phyloP scores from a whole-genome alignment of 2,797 vertebrate genomes.

The Rhynchotus rufescens region DNA sequence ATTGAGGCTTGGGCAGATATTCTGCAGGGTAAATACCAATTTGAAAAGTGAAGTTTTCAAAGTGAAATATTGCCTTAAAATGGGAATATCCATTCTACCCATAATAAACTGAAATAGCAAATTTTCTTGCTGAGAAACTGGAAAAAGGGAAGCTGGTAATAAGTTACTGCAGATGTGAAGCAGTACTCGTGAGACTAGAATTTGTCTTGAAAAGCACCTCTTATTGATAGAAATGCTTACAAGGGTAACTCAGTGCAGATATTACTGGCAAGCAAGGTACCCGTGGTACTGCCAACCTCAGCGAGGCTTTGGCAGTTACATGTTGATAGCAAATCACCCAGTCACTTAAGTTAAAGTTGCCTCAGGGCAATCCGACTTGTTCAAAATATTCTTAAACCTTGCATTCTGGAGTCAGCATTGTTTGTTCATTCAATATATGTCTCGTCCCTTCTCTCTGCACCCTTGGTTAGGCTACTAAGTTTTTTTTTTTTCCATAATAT shows the following conservation, averaged over 20 bases:
- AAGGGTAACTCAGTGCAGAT: constrained; percentile 27
- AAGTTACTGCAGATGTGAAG: not conserved
- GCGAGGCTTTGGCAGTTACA: constrained; percentile 45
- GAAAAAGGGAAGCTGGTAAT: not conserved
- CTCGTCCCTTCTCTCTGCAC: not conserved
- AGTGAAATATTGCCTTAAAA: not conserved
- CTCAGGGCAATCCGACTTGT: constrained; percentile 20
- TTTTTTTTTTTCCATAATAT: not conserved
- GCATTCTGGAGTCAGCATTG: not conserved
- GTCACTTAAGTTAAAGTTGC: constrained; percentile 7
- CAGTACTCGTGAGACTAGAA: not conserved
- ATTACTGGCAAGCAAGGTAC: not conserved
- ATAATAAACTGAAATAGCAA: not conserved
- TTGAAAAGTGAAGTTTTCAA: not conserved
- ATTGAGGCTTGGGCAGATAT: constrained; percentile 1
- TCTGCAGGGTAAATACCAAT: constrained; percentile 23
- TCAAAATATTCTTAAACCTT: constrained; percentile 53
- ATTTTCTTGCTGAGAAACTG: constrained; percentile 10
- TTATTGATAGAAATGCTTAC: not conserved
- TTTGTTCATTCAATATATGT: not conserved
- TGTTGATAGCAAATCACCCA: constrained; percentile 43
- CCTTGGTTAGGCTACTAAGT: not conserved
- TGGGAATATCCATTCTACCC: not conserved
- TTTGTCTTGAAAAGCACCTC: constrained; percentile 5
- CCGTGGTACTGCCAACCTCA: constrained; percentile 42